Percentiles rank a stretch among this genome's conserved stretches.
Conservation (phyloP, 1,140 invertebrate genomes). For the Phocides pigmalion region DNA sequence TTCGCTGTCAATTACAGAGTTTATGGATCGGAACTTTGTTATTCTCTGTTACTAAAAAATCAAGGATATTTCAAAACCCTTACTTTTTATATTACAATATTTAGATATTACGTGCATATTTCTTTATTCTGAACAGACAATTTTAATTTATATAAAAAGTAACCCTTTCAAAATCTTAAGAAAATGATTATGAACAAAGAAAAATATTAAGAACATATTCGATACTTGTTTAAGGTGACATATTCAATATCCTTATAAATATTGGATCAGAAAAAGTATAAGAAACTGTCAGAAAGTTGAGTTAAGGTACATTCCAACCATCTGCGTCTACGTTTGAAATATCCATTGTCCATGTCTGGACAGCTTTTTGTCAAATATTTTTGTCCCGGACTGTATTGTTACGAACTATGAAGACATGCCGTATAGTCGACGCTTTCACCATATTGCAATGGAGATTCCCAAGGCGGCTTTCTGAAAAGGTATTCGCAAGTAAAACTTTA, state of each 20-base stretch:
- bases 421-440: neutral
- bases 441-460: slow-evolving; percentile 11
- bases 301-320: slow-evolving; percentile 5
- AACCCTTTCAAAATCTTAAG: too few species aligned
- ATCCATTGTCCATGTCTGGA: slow-evolving; percentile 13
- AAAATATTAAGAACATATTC: too few species aligned
- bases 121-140: too few species aligned
- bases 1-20: too few species aligned
- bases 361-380: slow-evolving; percentile 10
- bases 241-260: neutral
- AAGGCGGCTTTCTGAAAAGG: neutral
- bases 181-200: neutral
- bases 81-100: too few species aligned
- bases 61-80: too few species aligned
- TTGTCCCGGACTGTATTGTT: slow-evolving; percentile 16
- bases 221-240: neutral
- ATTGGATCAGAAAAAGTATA: neutral
- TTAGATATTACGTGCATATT: too few species aligned
- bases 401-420: neutral
- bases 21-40: too few species aligned
- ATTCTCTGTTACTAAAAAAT: too few species aligned
- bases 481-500: neutral
- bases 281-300: neutral
- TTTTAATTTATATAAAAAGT: too few species aligned
- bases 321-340: slow-evolving; percentile 18